These are phyloP conservation scores for Tethea ocularis DNA, from an alignment of 2,888 invertebrate genomes.

Conservation along the genomic window DNA sequence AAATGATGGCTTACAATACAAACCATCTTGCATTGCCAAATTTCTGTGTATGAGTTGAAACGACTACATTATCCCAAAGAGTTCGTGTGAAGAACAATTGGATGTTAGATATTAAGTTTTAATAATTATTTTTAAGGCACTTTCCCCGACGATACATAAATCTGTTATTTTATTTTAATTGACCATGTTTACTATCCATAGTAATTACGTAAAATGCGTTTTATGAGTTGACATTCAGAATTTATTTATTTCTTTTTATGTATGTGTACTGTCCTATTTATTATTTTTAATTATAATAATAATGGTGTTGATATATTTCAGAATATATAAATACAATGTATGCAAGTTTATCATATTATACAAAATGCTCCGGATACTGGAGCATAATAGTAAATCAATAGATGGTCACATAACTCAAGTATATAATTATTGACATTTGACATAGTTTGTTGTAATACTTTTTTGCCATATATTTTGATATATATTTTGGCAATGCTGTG, in stretches of 20 bases:
- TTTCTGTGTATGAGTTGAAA: slow-evolving; percentile 57
- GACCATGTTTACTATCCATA: background rate
- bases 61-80: slow-evolving; percentile 76
- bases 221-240: background rate
- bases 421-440: no score
- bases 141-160: slow-evolving; percentile 5
- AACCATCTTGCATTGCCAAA: slow-evolving; percentile 67
- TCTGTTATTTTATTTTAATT: background rate
- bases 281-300: background rate
- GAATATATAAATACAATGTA: no score
- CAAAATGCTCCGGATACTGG: no score
- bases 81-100: slow-evolving; percentile 59
- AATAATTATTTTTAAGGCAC: slow-evolving; percentile 22
- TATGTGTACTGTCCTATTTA: background rate
- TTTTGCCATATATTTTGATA: no score
- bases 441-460: no score
- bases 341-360: no score
- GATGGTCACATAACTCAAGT: no score
- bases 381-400: no score
- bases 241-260: background rate
- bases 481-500: no score
- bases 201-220: background rate
- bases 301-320: background rate
- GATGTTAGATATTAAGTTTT: slow-evolving; percentile 63
- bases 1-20: slow-evolving; percentile 49